Evolutionary conservation across 2,888 invertebrate genomes (phyloP).

Genomic region (Blera fallax): DNA sequence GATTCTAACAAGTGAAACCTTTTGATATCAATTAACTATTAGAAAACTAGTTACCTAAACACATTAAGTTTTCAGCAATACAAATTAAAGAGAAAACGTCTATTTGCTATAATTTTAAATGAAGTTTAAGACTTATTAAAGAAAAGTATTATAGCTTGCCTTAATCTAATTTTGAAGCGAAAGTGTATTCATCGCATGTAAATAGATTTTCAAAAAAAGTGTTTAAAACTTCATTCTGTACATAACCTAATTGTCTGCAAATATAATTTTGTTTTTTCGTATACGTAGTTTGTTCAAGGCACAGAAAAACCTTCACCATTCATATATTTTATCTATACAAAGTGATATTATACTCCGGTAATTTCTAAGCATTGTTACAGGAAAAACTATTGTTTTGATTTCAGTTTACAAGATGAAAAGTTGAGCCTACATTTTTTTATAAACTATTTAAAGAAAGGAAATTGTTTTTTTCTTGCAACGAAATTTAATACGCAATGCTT

Average conservation of each 20-base stretch:
- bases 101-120: neutral
- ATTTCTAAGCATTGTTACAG: constrained; percentile 5
- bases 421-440: neutral
- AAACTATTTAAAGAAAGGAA: constrained; percentile 18
- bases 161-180: neutral
- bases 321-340: constrained; percentile 18
- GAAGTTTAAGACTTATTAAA: neutral
- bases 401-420: constrained; percentile 1
- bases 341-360: constrained; percentile 35
- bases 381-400: constrained; percentile 20
- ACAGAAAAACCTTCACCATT: constrained; percentile 1
- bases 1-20: neutral
- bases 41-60: neutral
- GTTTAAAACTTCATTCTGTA: neutral
- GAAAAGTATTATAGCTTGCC: neutral
- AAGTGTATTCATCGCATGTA: neutral
- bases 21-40: neutral
- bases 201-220: neutral
- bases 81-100: neutral
- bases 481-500: constrained; percentile 75
- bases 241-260: neutral
- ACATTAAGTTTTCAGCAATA: neutral
- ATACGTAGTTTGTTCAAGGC: constrained; percentile 7
- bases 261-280: neutral
- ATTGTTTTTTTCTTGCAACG: constrained; percentile 47